Base-by-base conservation (phyloP, 2,888 invertebrate genomes). In the Lithophane ornitopus region DNA sequence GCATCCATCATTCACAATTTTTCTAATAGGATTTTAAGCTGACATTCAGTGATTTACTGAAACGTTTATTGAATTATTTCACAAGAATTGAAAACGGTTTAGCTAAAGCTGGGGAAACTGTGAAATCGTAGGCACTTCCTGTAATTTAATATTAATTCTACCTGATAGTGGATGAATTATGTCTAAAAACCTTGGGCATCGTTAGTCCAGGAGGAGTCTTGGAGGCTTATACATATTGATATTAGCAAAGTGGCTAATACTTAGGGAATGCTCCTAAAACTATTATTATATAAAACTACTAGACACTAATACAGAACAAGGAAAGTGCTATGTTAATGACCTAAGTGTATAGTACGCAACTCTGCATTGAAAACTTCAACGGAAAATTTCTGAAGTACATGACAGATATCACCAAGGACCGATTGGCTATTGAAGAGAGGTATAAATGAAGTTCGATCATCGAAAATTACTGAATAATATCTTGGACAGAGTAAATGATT, bases 1-100 rank as follows among this genome's bases (percentile, higher is more conserved):
- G 22, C 8, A 41, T 44, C 56, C 14, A 61, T 72, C 58, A 26
- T 61, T 74, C n/a, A 26, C 3, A 67, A 46, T 66, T 39, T 19
- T 61, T 63, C 28, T 69, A 0, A 41, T 28, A 16, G 0, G 44
- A 46, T 62, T 67, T 46, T 22, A 2, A 26, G 14, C 28, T 44
- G 34, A 22, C 11, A 1, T 62, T 49, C 19, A 46, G 62, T 69
- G 59, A 66, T 72, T 61, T 74, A 52, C 66, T 54, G 41, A 52
- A 66, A 16, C 46, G 12, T 61, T 83, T 61, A 39, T 73, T 59
- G 41, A 77, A 66, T 75, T 74, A 39, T 67, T 70, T 70, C 65
- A 56, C 70, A 26, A 41, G 39, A 39, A 41, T 67, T 65, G 14
- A 44, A 70, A 71, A 63, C 3, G 4, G 22, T 65, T 70, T 58